Conservation (phyloP, 1,140 invertebrate genomes). For the Xylocopa sonorina region DNA sequence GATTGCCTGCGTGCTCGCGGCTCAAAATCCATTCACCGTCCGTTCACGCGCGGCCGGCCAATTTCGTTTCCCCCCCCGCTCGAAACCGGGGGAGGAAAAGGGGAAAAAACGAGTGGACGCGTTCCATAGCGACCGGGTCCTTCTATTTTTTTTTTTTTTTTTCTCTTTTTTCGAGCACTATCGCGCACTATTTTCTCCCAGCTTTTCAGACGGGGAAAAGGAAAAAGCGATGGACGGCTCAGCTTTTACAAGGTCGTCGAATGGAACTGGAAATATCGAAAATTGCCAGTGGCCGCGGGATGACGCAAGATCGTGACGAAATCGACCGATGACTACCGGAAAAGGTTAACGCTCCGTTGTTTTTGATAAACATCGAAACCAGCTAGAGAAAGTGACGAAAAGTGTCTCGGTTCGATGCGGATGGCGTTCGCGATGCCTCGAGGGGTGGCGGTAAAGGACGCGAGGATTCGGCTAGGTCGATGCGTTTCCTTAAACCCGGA, state of each 20-base stretch:
- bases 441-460: too few species aligned
- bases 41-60: not conserved
- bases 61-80: not conserved
- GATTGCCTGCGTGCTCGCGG: not conserved
- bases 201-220: too few species aligned
- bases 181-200: too few species aligned
- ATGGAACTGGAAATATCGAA: constrained; percentile 28
- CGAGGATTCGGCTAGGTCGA: not conserved
- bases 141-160: too few species aligned
- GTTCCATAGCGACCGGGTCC: too few species aligned
- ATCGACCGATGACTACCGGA: constrained; percentile 18
- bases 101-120: too few species aligned
- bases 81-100: too few species aligned
- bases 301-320: constrained; percentile 38
- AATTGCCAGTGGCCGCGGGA: constrained; percentile 3
- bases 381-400: not conserved
- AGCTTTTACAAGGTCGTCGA: constrained; percentile 27
- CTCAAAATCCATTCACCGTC: not conserved
- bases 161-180: too few species aligned
- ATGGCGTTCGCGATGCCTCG: too few species aligned
- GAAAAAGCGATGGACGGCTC: constrained; percentile 15
- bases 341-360: constrained; percentile 32
- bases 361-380: not conserved
- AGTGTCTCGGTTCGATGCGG: too few species aligned
- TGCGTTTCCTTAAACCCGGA: constrained; percentile 9